Conservation (phyloP, 1,140 invertebrate genomes). For the Aphelenchoides besseyi region DNA sequence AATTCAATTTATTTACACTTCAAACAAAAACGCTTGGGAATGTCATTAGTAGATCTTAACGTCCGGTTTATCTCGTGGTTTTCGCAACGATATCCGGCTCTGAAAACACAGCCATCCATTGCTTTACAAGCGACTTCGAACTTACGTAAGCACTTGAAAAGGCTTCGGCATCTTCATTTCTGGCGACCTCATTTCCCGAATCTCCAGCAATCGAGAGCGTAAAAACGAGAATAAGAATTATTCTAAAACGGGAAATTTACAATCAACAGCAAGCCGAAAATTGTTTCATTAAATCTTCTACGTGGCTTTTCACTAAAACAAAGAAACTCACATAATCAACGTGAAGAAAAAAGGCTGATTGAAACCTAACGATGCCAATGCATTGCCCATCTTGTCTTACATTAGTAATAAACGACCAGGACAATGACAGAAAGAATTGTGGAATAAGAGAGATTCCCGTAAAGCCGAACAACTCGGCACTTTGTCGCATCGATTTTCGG, state of each 20-base stretch:
- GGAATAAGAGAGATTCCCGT: too few relatives aligned
- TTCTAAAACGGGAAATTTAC: slow-evolving; percentile 20
- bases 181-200: background rate
- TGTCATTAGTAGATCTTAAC: slow-evolving; percentile 9
- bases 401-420: background rate
- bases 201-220: slow-evolving; percentile 24
- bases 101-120: slow-evolving; percentile 17
- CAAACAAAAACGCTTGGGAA: too few relatives aligned
- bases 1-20: too few relatives aligned
- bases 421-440: too few relatives aligned
- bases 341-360: slow-evolving; percentile 52
- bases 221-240: slow-evolving; percentile 28
- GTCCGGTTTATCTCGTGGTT: slow-evolving; percentile 1
- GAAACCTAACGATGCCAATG: slow-evolving; percentile 33
- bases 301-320: too few relatives aligned
- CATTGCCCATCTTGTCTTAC: slow-evolving; percentile 26
- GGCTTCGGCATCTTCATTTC: background rate
- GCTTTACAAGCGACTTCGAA: background rate
- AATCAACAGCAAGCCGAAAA: slow-evolving; percentile 11
- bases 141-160: background rate
- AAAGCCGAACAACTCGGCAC: background rate
- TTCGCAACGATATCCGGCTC: background rate
- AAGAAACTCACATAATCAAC: slow-evolving; percentile 36
- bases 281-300: background rate
- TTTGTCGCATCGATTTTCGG: slow-evolving; percentile 5